Percentiles rank a stretch among this genome's conserved stretches.
Conservation (phyloP, 2,888 invertebrate species). For the Trichogramma evanescens region DNA sequence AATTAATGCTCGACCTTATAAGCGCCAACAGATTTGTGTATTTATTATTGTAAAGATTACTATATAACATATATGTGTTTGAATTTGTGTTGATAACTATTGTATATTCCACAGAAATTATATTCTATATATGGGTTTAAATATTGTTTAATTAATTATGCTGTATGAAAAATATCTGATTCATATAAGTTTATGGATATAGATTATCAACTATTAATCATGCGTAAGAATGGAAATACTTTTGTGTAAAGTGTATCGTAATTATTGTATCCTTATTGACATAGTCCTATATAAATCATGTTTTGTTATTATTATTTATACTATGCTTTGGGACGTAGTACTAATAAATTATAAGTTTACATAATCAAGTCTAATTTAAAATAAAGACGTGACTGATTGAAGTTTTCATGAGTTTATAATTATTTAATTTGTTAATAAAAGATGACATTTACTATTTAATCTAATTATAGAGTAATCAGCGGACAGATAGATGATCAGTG, state of each 20-base stretch:
- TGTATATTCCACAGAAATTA: slow-evolving; percentile 31
- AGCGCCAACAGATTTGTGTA: slow-evolving; percentile 23
- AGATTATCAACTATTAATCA: slow-evolving; percentile 18
- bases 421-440: no score
- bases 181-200: slow-evolving; percentile 28
- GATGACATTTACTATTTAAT: no score
- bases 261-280: slow-evolving; percentile 17
- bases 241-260: slow-evolving; percentile 19
- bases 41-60: slow-evolving; percentile 38
- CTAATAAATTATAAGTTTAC: slow-evolving; percentile 19
- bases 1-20: no score
- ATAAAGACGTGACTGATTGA: slow-evolving; percentile 22
- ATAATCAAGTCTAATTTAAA: slow-evolving; percentile 19
- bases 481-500: slow-evolving; percentile 12
- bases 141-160: slow-evolving; percentile 32
- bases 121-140: slow-evolving; percentile 30
- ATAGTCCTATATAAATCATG: slow-evolving; percentile 5
- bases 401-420: slow-evolving; percentile 6
- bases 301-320: slow-evolving; percentile 20
- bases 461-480: no score
- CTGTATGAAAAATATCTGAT: slow-evolving; percentile 26
- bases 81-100: slow-evolving; percentile 31
- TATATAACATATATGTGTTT: slow-evolving; percentile 32
- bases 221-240: slow-evolving; percentile 18
- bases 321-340: slow-evolving; percentile 22